A percentile compares a stretch with the other conserved stretches of the same genome.
Evolutionary conservation across 2,797 vertebrate genomes (phyloP).

Genomic region (Oreonectes daqikongensis): DNA sequence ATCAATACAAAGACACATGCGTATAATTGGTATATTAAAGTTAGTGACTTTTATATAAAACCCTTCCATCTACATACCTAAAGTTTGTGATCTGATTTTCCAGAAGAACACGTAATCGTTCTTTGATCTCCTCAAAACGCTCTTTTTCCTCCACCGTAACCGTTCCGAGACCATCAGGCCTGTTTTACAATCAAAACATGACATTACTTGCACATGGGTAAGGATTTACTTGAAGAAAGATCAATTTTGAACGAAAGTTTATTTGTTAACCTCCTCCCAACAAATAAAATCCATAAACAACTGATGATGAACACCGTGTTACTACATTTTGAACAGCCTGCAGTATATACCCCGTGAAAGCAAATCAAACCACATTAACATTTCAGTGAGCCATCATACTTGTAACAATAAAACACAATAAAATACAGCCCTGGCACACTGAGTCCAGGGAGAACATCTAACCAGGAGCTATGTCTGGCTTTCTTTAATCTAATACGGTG

Average conservation of each 20-base stretch:
- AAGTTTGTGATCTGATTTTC: slow-evolving; percentile 99
- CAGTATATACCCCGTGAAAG: slow-evolving; percentile 15
- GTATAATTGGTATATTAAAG: neutral
- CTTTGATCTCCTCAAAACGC: slow-evolving; percentile 98
- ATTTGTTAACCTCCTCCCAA: slow-evolving; percentile 5
- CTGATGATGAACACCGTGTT: slow-evolving; percentile 10
- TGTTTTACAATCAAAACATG: slow-evolving; percentile 62
- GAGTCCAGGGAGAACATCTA: slow-evolving; percentile 28
- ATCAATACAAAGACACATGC: neutral
- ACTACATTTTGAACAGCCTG: slow-evolving; percentile 18
- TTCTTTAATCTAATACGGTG: slow-evolving; percentile 36
- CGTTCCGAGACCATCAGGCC: slow-evolving; percentile 97
- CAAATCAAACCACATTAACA: slow-evolving; percentile 35
- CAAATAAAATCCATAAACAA: neutral
- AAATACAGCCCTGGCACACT: slow-evolving; percentile 29
- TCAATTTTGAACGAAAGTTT: neutral
- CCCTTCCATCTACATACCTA: slow-evolving; percentile 75
- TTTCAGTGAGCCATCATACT: slow-evolving; percentile 29
- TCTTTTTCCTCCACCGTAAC: slow-evolving; percentile 98
- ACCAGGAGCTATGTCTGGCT: slow-evolving; percentile 34
- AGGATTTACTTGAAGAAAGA: slow-evolving; percentile 1
- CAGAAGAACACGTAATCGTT: slow-evolving; percentile 92
- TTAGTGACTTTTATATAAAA: slow-evolving; percentile 1
- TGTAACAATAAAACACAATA: slow-evolving; percentile 38
- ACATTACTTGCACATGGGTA: slow-evolving; percentile 32